Conservation (phyloP, 2,888 invertebrate genomes). For the Slavum lentiscoides region DNA sequence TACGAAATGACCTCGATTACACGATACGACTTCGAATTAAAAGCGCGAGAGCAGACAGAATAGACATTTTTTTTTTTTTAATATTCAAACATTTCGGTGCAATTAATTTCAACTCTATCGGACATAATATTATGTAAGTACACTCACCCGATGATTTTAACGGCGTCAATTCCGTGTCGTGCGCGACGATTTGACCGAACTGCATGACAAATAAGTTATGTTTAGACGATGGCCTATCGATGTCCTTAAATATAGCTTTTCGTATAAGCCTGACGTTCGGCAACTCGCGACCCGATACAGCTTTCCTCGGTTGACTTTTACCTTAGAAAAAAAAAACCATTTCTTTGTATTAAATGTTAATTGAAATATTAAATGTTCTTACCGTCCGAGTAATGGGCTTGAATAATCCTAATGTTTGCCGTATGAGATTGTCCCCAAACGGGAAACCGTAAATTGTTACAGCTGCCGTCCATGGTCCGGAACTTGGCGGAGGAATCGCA, state of each 20-base stretch:
- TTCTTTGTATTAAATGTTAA: too few relatives aligned
- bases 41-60: too few relatives aligned
- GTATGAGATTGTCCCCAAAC: constrained; percentile 80
- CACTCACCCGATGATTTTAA: background rate
- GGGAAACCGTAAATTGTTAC: constrained; percentile 85
- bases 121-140: too few relatives aligned
- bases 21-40: too few relatives aligned
- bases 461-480: constrained; percentile 85
- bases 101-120: too few relatives aligned
- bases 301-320: constrained; percentile 62
- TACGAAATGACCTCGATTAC: too few relatives aligned
- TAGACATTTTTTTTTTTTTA: too few relatives aligned
- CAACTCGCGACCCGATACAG: constrained; percentile 69
- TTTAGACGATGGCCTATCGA: constrained; percentile 69
- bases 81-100: too few relatives aligned
- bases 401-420: constrained; percentile 57
- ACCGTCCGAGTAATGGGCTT: constrained; percentile 42
- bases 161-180: constrained; percentile 65
- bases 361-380: background rate
- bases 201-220: constrained; percentile 77
- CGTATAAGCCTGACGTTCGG: constrained; percentile 73
- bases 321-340: constrained; percentile 12
- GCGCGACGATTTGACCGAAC: constrained; percentile 77
- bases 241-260: constrained; percentile 70
- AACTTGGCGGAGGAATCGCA: constrained; percentile 64